Percentiles rank a stretch among this genome's conserved stretches.
Evolutionary conservation across 2,797 vertebrate species (phyloP).

Genomic region (Trachurus trachurus): DNA sequence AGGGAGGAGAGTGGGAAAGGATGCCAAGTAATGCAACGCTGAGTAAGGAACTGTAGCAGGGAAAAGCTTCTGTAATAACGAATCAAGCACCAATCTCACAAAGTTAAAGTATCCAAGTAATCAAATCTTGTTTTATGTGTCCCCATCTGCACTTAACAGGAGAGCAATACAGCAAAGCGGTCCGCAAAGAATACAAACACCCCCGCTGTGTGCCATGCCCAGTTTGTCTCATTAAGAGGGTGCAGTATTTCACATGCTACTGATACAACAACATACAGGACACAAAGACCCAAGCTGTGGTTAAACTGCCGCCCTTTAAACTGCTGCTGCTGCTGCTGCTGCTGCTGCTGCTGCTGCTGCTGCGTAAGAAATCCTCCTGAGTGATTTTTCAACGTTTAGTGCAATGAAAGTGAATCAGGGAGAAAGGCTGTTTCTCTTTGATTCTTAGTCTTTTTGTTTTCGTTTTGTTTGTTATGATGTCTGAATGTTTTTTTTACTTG

Average conservation of each 20-base stretch:
- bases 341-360: not conserved
- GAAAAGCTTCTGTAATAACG: constrained; percentile 27
- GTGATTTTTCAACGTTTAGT: constrained; percentile 21
- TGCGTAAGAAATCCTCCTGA: not conserved
- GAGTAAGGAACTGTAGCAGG: constrained; percentile 52
- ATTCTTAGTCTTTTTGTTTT: not conserved
- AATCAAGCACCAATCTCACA: constrained; percentile 18
- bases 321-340: not conserved
- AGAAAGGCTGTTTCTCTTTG: constrained; percentile 10
- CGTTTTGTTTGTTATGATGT: no score
- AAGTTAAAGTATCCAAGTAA: constrained; percentile 8
- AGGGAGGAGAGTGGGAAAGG: constrained; percentile 28
- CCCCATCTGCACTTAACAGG: not conserved
- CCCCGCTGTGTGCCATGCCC: not conserved
- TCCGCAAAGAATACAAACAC: not conserved
- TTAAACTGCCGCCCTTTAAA: not conserved
- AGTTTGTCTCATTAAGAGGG: not conserved
- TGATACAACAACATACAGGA: constrained; percentile 29
- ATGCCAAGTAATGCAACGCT: constrained; percentile 50
- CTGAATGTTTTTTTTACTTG: no score
- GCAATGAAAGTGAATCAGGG: constrained; percentile 4
- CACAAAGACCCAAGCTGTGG: not conserved
- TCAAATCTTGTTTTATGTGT: constrained; percentile 16
- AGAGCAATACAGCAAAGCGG: not conserved
- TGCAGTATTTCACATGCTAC: constrained; percentile 52